These are phyloP conservation scores for Leptogaster cylindrica DNA, from an alignment of 2,888 invertebrate genomes.

Conservation along the genomic window DNA sequence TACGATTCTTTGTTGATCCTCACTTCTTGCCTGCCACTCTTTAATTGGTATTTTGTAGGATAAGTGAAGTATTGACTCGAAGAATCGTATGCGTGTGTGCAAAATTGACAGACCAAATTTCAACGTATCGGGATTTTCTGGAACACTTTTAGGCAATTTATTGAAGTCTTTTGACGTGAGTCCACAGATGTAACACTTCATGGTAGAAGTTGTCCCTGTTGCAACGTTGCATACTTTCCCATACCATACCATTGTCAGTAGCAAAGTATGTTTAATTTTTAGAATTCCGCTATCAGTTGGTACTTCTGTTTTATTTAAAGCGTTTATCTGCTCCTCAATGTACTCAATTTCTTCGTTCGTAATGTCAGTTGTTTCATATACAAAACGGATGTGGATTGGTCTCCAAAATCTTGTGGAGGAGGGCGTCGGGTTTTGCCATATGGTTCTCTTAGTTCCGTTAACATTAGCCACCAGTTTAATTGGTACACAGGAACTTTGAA, in stretches of 20 bases:
- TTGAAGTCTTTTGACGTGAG: neutral
- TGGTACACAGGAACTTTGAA: slow-evolving; percentile 2
- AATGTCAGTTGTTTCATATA: neutral
- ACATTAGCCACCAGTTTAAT: neutral
- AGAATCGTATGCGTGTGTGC: slow-evolving; percentile 51
- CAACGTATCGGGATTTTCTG: slow-evolving; percentile 42
- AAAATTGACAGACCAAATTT: slow-evolving; percentile 53
- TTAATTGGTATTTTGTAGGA: slow-evolving; percentile 21
- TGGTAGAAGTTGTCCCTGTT: neutral
- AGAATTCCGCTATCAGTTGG: slow-evolving; percentile 39
- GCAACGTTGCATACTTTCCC: slow-evolving; percentile 48
- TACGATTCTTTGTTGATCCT: neutral
- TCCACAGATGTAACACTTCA: neutral
- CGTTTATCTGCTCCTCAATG: neutral
- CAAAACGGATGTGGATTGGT: neutral
- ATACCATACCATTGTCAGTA: slow-evolving; percentile 54
- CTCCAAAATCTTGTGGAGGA: neutral
- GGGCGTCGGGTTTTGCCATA: slow-evolving; percentile 43
- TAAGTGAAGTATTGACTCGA: slow-evolving; percentile 47
- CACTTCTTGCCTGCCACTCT: neutral
- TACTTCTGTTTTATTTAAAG: neutral
- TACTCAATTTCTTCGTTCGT: neutral
- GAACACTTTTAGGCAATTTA: neutral
- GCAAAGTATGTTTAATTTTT: slow-evolving; percentile 33
- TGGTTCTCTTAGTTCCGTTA: slow-evolving; percentile 10